Base-by-base conservation (phyloP, 1,140 invertebrate species). In the Vanessa atalanta region DNA sequence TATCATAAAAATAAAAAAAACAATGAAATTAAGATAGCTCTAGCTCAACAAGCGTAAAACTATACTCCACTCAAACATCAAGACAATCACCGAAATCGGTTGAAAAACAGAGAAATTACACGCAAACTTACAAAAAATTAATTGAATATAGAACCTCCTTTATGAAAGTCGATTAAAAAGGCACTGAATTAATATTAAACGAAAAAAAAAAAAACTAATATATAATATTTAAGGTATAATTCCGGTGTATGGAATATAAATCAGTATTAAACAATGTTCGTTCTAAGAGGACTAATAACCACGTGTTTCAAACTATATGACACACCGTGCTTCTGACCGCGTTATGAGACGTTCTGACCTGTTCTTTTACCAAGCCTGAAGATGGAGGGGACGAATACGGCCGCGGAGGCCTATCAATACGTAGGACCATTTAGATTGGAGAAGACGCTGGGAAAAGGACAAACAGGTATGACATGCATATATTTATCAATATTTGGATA, bases 361-460 rank as follows among this genome's bases (percentile, higher is more conserved):
- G 72, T 53, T 47, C 70, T 61, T 47, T 61, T 26, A 14, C 60
- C 53, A 65, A 66, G 69, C n/a, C 23, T 81, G 80, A 89, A 84
- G 51, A 91, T 91, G 89, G 88, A 90, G 70, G 79, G 83, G 47
- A 79, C 79, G 11, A 79, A 82, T 76, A 81, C 93, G 92, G 94
- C 93, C 93, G 93, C 93, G 86, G 96, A 97, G 93, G 95, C 95
- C 87, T 90, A 91, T 76, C 96, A 97, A 89, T 99, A 99, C 94
- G 98, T 99, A 76, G 99, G 99, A 63, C 99, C 99, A 48, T 99
- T 99, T 93, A 95, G 98, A 83, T 94, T 99, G 87, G 99, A 99
- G 93, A 99, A 99, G 92, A 99, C 99, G 47, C 95, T 99, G 61
- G 99, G 99, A 71, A 99, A 99, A 93, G 99, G 99, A 70, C 99